Base-by-base conservation (phyloP, 1,140 invertebrate genomes). In the Gryllus bimaculatus region DNA sequence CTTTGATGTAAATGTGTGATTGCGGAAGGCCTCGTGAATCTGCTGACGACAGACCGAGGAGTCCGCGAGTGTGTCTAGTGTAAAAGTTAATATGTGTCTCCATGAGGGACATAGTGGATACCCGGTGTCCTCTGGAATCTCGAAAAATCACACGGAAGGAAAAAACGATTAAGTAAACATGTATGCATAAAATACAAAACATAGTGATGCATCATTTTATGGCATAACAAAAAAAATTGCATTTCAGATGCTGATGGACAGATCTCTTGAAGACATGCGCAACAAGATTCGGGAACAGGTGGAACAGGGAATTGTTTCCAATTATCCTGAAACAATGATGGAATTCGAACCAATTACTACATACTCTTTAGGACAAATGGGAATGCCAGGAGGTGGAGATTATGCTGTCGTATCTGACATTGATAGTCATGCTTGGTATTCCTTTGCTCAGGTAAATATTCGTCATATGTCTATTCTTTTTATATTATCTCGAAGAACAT, bases 341-440 rank as follows among this genome's bases (percentile, higher is more conserved):
- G 78, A 79, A 8, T 8, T 49, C 13, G 78, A 76, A 8, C 0
- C 75, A 7, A 20, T 76, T 47, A 74, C 48, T 6, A 76, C 47
- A 26, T 20, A 75, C 18, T 21, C 48, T 3, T 6, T 74, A 6
- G 8, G 7, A 8, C 49, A 73, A 6, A 73, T 21, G 49, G 47
- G 8, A 8, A 12, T 21, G 13, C 74, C 78, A 21, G 48, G 8
- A 1, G 73, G 74, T 8, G 74, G 74, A 49, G 74, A 79, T 15
- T 79, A 54, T 26, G 78, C 75, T 0, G 48, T 76, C 47, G 1
- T 79, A 8, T 7, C 78, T 8, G 78, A 79, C 10, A 79, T 76
- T 5, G 78, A 79, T 18, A 15, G 13, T 12, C 78, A 79, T 47
- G 73, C 74, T 8, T 79, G 78, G 78, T 75, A 66, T 66, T 66